A percentile compares a stretch with the other conserved stretches of the same genome.
Evolutionary conservation across 64 coral and sea anemone genomes (phyloP).

Genomic region (Catalaphyllia jardinei): DNA sequence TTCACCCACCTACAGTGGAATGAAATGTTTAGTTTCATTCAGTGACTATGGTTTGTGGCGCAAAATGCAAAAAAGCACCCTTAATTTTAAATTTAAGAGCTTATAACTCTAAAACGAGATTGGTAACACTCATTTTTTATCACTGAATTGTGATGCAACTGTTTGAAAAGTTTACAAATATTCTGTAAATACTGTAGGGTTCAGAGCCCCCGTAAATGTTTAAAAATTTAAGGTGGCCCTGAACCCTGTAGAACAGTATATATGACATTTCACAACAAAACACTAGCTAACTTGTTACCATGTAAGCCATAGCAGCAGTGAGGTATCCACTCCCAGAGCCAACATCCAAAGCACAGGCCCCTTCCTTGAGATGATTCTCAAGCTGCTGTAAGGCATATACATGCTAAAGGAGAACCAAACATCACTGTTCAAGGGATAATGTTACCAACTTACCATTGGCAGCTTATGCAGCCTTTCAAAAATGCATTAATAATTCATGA

Average conservation of each 20-base stretch:
- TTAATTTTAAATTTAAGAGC: too few relatives aligned
- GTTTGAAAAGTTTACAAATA: not conserved
- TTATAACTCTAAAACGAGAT: too few relatives aligned
- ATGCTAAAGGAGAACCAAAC: constrained; percentile 47
- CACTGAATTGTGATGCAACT: not conserved
- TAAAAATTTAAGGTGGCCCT: too few relatives aligned
- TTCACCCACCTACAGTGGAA: constrained; percentile 69
- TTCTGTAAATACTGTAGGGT: not conserved
- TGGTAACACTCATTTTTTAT: too few relatives aligned
- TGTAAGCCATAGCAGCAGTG: constrained; percentile 91
- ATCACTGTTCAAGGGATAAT: not conserved
- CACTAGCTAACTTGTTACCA: constrained; percentile 39
- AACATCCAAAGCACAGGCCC: constrained; percentile 81
- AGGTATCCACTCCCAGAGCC: constrained; percentile 94
- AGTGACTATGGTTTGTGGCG: too few relatives aligned
- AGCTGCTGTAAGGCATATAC: constrained; percentile 82
- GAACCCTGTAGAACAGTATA: too few relatives aligned
- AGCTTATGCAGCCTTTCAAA: too few relatives aligned
- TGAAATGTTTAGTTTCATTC: not conserved
- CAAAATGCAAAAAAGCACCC: too few relatives aligned
- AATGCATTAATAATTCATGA: too few relatives aligned
- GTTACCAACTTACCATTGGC: too few relatives aligned
- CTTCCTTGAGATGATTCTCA: constrained; percentile 78
- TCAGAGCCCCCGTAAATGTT: not conserved
- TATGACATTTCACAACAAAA: not conserved